Evolutionary conservation across 30 jellyfish, hydroid and myxozoan genomes (phyloP), one percentile per base, ranked within the genome.

Genomic region (Cassiopea xamachana): DNA sequence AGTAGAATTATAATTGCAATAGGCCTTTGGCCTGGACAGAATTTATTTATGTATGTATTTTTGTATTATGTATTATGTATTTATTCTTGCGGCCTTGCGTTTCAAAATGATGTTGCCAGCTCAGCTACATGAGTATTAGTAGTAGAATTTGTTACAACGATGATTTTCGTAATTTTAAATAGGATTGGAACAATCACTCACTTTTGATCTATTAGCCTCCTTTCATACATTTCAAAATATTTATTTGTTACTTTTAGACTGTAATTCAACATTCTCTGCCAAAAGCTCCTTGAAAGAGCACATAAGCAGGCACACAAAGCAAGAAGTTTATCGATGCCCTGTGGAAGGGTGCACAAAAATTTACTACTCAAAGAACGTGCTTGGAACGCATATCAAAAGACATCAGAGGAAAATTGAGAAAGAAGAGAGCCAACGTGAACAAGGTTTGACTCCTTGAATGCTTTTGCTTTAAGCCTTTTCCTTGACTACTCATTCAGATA

Each of bases 231-330:
- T 77, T 77, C 45, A 27, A 27, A 27, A 27, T 27, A 27, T 27
- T 27, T 27, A 27, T 27, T 27, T 27, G 39, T 27, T 27, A 27
- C 39, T 27, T 27, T 27, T 49, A 87, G 94, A 70, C 27, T 87
- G 94, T 68, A 16, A 10, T 8, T 76, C 94, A 16, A 87, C 39
- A 55, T 87, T 87, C 55, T n/a, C 94, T 2, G 89, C 89, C 49
- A 67, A 55, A 19, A 78, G 89, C 59, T 87, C 94, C 1, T 27
- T 76, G 84, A 87, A 76, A 61, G 85, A 87, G 48, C 94, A 87
- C 80, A 68, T 87, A 1, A 7, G 87, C 64, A 17, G 61, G 16
- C 94, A 87, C 16, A 77, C 89, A 16, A 87, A 68, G 55, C 83
- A 75, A 27, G 51, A 62, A 2, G 48, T n/a, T 7, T 87, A 59